Evolutionary conservation across 2,113 vertebrate genomes (phyloP), one percentile per base, ranked within the genome.

Genomic region (Dicerorhinus sumatrensis): DNA sequence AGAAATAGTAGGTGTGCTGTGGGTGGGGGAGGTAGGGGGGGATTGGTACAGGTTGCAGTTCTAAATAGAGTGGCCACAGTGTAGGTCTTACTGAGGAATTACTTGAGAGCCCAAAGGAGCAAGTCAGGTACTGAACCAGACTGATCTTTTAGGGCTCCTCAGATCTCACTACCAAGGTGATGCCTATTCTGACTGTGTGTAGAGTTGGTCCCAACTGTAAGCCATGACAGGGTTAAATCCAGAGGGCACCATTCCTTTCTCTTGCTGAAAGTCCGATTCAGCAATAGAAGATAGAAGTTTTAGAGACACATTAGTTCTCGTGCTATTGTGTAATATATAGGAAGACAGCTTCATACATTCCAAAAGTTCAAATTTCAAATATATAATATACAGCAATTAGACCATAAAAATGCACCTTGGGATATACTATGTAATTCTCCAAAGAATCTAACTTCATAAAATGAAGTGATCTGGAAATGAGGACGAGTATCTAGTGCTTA

Each of bases 391-490:
- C 36, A 54, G 58, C 16, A 80, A 94, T 73, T 75, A 88, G 51
- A 70, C 29, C 79, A 60, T 91, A 46, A 86, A 97, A 93, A 94
- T 76, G 21, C 54, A 94, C 42, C 33, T 89, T 73, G 39, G 23
- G 42, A 46, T 94, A 12, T 13, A 92, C 70, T 95, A 9, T 80
- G 27, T 17, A 77, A 77, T 79, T 93, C 91, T 89, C 67, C 56
- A 80, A 89, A 95, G 12, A 87, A 46, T 81, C 13, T 56, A 84
- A 88, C 86, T 96, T 97, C 80, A 73, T 25, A 91, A 95, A 72
- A 76, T 73, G 67, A 84, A 94, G 63, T 86, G 62, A 51, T 87
- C 69, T 96, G 89, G 91, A 97, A 97, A 93, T 97, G 62, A 97
- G 58, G 63, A 83, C 5, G 2, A 95, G 36, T 86, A 75, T 87